Evolutionary conservation across 2,113 vertebrate genomes (phyloP).

Genomic region (Ailuropoda melanoleuca): DNA sequence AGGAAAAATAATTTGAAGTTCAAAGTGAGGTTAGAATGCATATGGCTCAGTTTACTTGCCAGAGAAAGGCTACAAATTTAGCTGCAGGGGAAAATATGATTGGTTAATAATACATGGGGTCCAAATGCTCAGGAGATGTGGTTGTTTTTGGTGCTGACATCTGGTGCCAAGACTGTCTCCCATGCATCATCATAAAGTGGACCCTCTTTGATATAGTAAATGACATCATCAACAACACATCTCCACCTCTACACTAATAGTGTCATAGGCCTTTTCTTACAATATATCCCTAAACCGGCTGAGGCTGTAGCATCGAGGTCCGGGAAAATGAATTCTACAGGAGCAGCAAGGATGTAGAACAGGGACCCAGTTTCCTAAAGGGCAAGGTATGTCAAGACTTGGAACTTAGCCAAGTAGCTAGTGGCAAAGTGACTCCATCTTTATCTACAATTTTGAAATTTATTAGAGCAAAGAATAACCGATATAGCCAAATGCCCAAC

Average conservation of each 20-base stretch:
- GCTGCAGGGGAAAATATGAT: background rate
- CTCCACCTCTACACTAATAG: background rate
- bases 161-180: background rate
- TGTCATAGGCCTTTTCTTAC: background rate
- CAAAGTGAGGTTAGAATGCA: conserved; percentile 9
- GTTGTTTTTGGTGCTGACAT: background rate
- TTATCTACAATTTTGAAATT: conserved; percentile 9
- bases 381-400: background rate
- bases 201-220: background rate
- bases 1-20: background rate
- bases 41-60: background rate
- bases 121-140: background rate
- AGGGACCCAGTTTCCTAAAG: background rate
- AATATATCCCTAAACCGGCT: background rate
- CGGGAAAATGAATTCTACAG: background rate
- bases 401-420: background rate
- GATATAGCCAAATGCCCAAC: background rate
- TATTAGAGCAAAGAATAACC: background rate
- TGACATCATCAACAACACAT: background rate
- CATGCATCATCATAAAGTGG: background rate
- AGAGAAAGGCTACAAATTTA: background rate
- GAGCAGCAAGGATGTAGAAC: background rate
- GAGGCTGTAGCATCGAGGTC: background rate
- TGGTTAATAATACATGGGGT: background rate
- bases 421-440: background rate